Percentiles rank a stretch among this genome's conserved stretches.
phyloP scores from a whole-genome alignment of 2,113 vertebrate species.

The Bothrops jararaca region DNA sequence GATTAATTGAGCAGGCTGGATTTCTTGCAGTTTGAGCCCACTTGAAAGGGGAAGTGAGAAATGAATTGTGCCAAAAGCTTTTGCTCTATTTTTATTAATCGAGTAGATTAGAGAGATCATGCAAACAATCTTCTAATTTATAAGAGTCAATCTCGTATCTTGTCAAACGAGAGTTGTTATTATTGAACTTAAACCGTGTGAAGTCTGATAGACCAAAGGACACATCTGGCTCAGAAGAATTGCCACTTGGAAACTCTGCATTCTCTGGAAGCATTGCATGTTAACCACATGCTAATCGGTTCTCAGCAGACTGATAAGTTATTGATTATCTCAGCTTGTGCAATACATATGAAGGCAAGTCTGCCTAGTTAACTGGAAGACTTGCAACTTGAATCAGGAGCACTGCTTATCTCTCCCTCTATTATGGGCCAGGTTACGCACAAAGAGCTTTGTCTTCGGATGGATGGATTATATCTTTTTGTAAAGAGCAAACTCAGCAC shows the following conservation, averaged over 20 bases:
- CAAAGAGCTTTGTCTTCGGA: conserved; percentile 49
- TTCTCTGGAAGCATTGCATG: conserved; percentile 21
- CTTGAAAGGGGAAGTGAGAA: conserved; percentile 55
- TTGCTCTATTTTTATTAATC: conserved; percentile 46
- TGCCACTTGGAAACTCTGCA: not conserved
- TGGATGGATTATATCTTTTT: conserved; percentile 26
- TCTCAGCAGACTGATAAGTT: conserved; percentile 23
- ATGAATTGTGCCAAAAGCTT: conserved; percentile 45
- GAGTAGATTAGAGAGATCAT: conserved; percentile 49
- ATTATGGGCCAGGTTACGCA: conserved; percentile 38
- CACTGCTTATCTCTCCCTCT: conserved; percentile 38
- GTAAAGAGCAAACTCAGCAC: conserved; percentile 8
- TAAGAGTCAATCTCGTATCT: conserved; percentile 36
- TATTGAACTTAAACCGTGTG: conserved; percentile 20
- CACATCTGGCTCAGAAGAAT: conserved; percentile 15
- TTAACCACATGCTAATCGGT: conserved; percentile 35
- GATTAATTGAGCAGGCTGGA: conserved; percentile 48
- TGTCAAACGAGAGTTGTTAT: conserved; percentile 43
- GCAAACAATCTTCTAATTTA: conserved; percentile 43
- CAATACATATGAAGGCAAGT: conserved; percentile 16
- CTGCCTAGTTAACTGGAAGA: conserved; percentile 2
- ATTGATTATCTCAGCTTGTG: conserved; percentile 40
- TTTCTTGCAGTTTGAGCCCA: conserved; percentile 50
- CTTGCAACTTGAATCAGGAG: conserved; percentile 37
- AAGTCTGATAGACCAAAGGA: conserved; percentile 33